Conservation (phyloP, 2,888 invertebrate species). For the Ctena decussata region DNA sequence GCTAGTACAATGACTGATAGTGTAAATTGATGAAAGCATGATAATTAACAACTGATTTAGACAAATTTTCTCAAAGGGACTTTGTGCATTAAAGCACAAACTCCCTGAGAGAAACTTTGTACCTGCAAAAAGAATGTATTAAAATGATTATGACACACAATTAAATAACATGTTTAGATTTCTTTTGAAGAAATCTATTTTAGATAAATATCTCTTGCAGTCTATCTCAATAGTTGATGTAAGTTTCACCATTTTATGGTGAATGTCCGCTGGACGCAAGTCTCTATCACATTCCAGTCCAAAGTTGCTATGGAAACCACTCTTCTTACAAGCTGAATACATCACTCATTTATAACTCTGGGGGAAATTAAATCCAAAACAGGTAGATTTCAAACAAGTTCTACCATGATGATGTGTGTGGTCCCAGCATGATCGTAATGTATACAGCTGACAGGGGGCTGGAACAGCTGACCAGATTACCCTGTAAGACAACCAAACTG, state of each 20-base stretch:
- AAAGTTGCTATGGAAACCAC: constrained; percentile 52
- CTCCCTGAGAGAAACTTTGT: no score
- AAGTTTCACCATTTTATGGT: constrained; percentile 53
- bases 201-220: not conserved
- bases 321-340: not conserved
- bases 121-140: no score
- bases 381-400: not conserved
- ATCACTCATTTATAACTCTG: not conserved
- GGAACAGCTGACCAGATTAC: not conserved
- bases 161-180: no score
- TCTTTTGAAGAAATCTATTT: not conserved
- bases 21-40: no score
- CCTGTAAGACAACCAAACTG: not conserved
- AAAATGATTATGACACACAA: no score
- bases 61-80: no score
- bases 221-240: not conserved
- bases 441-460: not conserved
- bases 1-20: not conserved
- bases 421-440: not conserved
- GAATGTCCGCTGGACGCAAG: constrained; percentile 30
- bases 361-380: not conserved
- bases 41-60: no score
- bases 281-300: constrained; percentile 61
- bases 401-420: not conserved
- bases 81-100: no score